Conservation (phyloP, 2,797 vertebrate genomes). For the Schizopygopsis pylzovi region DNA sequence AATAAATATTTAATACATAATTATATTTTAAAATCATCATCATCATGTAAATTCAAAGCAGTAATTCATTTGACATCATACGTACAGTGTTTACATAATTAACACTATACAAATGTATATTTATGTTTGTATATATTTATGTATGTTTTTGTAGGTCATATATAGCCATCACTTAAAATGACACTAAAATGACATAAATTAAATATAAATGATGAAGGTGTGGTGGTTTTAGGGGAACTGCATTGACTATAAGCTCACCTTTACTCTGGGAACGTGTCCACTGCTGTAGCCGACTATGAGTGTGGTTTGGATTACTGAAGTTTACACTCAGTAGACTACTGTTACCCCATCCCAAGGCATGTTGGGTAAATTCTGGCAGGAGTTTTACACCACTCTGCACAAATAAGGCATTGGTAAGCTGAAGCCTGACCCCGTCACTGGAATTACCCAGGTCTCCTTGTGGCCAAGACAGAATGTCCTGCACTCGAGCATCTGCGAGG, state of each 20-base stretch:
- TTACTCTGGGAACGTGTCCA: slow-evolving; percentile 60
- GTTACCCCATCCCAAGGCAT: slow-evolving; percentile 78
- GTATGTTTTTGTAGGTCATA: background rate
- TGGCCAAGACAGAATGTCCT: slow-evolving; percentile 69
- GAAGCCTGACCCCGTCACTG: slow-evolving; percentile 73
- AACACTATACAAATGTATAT: too few relatives aligned
- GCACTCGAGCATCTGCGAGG: slow-evolving; percentile 76
- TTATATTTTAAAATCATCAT: too few relatives aligned
- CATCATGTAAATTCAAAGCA: too few relatives aligned
- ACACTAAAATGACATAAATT: background rate
- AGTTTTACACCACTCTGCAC: slow-evolving; percentile 76
- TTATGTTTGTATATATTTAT: too few relatives aligned
- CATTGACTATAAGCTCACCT: slow-evolving; percentile 69
- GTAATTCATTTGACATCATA: too few relatives aligned
- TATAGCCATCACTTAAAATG: slow-evolving; percentile 6
- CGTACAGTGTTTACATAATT: background rate
- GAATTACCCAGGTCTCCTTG: slow-evolving; percentile 68
- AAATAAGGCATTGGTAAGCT: slow-evolving; percentile 82
- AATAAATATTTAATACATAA: background rate
- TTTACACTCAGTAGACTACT: slow-evolving; percentile 79
- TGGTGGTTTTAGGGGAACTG: background rate
- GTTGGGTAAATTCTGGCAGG: slow-evolving; percentile 76
- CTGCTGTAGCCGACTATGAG: slow-evolving; percentile 59
- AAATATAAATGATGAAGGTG: background rate
- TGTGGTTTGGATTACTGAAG: slow-evolving; percentile 75